phyloP scores from a whole-genome alignment of 1,140 invertebrate genomes.

The Daktulosphaira vitifoliae region DNA sequence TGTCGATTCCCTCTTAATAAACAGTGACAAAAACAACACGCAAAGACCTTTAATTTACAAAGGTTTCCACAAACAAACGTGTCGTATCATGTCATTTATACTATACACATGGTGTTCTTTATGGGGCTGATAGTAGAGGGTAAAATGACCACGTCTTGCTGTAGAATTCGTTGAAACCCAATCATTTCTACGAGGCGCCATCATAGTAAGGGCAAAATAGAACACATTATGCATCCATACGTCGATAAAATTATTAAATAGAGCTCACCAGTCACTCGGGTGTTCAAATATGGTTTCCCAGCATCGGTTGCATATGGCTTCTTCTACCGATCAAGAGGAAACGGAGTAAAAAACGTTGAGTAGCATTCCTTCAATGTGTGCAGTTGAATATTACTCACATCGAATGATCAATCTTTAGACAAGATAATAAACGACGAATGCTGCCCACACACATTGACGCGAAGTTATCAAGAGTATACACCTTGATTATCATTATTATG shows the following conservation, averaged over 20 bases:
- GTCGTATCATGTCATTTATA: no score
- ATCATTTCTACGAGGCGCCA: not conserved
- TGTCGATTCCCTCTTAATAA: no score
- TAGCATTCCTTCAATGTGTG: no score
- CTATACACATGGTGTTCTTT: not conserved
- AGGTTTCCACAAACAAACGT: conserved; percentile 6
- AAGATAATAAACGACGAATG: no score
- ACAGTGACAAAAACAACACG: no score
- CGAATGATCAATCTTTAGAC: no score
- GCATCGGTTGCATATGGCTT: conserved; percentile 21
- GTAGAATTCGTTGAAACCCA: conserved; percentile 20
- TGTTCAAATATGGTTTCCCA: conserved; percentile 25
- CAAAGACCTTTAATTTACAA: not conserved
- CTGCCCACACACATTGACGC: not conserved
- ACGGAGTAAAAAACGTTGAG: no score
- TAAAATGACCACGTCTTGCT: not conserved
- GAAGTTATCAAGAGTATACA: not conserved
- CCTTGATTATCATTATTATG: no score
- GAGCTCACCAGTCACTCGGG: conserved; percentile 1
- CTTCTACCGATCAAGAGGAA: not conserved
- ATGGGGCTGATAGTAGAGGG: not conserved
- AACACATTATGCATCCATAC: no score
- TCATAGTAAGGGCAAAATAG: no score
- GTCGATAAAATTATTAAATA: conserved; percentile 5
- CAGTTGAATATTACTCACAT: no score